These are phyloP conservation scores for Vanessa cardui DNA, from an alignment of 2,888 invertebrate species.

Conservation along the genomic window DNA sequence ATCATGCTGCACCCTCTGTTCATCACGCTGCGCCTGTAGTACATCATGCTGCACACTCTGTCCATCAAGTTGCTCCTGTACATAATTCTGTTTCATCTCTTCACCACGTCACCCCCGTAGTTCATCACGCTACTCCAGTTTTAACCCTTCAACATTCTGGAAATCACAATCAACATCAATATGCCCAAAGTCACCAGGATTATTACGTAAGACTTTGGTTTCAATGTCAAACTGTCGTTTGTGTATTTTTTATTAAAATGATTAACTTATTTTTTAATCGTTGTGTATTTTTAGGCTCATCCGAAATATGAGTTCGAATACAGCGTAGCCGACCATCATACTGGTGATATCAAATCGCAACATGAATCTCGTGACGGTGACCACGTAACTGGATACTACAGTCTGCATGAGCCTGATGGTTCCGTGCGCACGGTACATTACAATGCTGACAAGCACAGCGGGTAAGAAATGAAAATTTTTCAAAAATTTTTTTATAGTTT, in stretches of 20 bases:
- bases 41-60: slow-evolving; percentile 21
- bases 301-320: slow-evolving; percentile 81
- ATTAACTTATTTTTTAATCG: not conserved
- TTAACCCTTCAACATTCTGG: not conserved
- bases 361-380: slow-evolving; percentile 81
- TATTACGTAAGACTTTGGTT: slow-evolving; percentile 53
- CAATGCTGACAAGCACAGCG: slow-evolving; percentile 82
- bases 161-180: slow-evolving; percentile 45
- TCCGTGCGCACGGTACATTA: slow-evolving; percentile 82
- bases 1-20: slow-evolving; percentile 1
- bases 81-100: slow-evolving; percentile 32
- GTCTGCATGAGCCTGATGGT: slow-evolving; percentile 80
- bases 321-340: slow-evolving; percentile 78
- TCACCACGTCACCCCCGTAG: slow-evolving; percentile 16
- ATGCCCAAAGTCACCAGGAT: slow-evolving; percentile 51
- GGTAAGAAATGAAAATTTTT: slow-evolving; percentile 57
- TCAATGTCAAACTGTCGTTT: not conserved
- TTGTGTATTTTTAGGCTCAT: slow-evolving; percentile 56
- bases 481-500: too few species aligned
- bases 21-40: slow-evolving; percentile 17
- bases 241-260: not conserved
- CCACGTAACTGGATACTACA: slow-evolving; percentile 74
- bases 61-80: slow-evolving; percentile 26
- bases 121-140: slow-evolving; percentile 21
- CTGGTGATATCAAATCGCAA: slow-evolving; percentile 82